Base-by-base conservation (phyloP, 1,140 invertebrate species). In the Trinorchestia longiramus region DNA sequence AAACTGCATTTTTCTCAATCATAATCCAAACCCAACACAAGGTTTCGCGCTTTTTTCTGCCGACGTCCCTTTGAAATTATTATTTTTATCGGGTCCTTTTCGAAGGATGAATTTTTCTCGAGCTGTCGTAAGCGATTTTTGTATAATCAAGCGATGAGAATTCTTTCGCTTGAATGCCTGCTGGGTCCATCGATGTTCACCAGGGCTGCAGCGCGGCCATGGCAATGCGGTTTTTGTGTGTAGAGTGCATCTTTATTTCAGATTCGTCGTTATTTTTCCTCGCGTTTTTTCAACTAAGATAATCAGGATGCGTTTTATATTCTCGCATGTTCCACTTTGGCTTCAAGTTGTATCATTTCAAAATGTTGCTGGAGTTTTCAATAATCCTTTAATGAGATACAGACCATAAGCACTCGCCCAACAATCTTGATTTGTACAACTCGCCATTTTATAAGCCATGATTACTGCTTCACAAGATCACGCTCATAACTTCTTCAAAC, bases 21-120 rank as follows among this genome's bases (percentile, higher is more conserved):
- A 23, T 91, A 91, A 91, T 91, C 88, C 88, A 91, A 42, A 91
- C 88, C 15, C 88, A 91, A 91, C 88, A 91, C 88, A 91, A 91
- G 88, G 88, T 91, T 43, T 36, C 88, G 6, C 15, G 41, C 28
- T 8, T 91, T 91, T 91, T 91, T 91, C 88, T 91, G 41, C 41
- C 19, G 88, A 42, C 88, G 88, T 91, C 43, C 43, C 88, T 91
- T 91, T 91, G 43, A 43, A 91, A 91, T 91, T 43, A 91, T 44
- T 91, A 43, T 91, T 91, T 91, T 91, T 91, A 77, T 77, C 62
- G 62, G 62, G 62, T 23, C 62, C 62, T 77, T 77, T 77, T 77
- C 15, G 28, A 36, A 77, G 62, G 28, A 23, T 3, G 28, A 23
- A 23, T 77, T 77, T 77, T 77, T 77, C 15, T 77, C 1, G 36